Percentiles rank a stretch among this genome's conserved stretches.
Conservation (phyloP, 1,140 invertebrate genomes). For the Drosophila setifemur region DNA sequence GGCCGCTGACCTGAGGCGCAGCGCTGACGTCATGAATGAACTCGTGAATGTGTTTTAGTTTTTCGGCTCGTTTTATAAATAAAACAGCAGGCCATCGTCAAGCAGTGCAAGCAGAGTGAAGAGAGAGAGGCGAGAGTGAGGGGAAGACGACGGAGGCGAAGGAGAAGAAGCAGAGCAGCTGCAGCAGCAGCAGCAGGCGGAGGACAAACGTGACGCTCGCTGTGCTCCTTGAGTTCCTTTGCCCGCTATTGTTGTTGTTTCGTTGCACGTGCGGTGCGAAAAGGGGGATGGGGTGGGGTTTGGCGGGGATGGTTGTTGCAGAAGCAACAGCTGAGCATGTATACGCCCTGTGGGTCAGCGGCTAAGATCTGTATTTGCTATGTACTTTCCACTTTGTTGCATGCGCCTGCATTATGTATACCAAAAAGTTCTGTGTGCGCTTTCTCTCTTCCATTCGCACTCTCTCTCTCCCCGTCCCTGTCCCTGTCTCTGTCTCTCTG, state of each 20-base stretch:
- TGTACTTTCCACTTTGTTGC: conserved; percentile 39
- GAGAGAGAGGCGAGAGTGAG: background rate
- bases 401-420: conserved; percentile 65
- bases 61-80: conserved; percentile 44
- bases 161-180: background rate
- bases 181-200: conserved; percentile 11
- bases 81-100: conserved; percentile 40
- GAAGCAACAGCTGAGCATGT: conserved; percentile 54
- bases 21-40: conserved; percentile 81
- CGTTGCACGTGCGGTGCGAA: conserved; percentile 23
- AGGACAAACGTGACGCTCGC: conserved; percentile 46
- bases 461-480: background rate
- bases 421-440: conserved; percentile 31
- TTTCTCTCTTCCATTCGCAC: conserved; percentile 6
- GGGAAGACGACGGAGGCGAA: no score
- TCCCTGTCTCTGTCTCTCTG: background rate
- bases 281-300: background rate
- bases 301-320: conserved; percentile 10
- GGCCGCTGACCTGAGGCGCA: conserved; percentile 79
- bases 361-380: conserved; percentile 16
- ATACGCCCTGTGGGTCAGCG: conserved; percentile 49
- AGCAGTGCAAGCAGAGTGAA: conserved; percentile 21
- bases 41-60: conserved; percentile 66
- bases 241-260: conserved; percentile 13
- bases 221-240: conserved; percentile 34